Conservation (phyloP, 2,113 vertebrate genomes). For the Seriola dumerili region DNA sequence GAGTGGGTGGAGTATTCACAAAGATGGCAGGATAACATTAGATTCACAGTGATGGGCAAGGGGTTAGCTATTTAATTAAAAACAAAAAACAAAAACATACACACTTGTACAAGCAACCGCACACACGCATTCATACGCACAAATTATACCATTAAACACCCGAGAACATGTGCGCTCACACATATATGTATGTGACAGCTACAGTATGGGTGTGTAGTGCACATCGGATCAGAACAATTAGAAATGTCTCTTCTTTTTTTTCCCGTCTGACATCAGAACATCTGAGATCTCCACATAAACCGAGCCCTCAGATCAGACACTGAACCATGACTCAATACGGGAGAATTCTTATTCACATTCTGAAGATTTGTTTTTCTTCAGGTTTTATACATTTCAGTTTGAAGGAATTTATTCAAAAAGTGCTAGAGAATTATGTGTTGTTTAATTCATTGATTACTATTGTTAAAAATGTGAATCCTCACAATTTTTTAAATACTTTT, state of each 20-base stretch:
- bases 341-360: not conserved
- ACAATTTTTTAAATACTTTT: slow-evolving; percentile 5
- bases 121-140: slow-evolving; percentile 46
- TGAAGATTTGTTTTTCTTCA: slow-evolving; percentile 29
- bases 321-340: slow-evolving; percentile 47
- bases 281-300: slow-evolving; percentile 40
- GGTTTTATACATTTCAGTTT: slow-evolving; percentile 17
- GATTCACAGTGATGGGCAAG: slow-evolving; percentile 86
- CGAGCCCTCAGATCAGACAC: slow-evolving; percentile 41
- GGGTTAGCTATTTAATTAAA: slow-evolving; percentile 78
- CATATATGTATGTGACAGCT: slow-evolving; percentile 49
- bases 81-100: slow-evolving; percentile 51
- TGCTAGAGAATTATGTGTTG: slow-evolving; percentile 52
- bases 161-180: slow-evolving; percentile 50
- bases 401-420: slow-evolving; percentile 63
- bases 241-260: slow-evolving; percentile 20
- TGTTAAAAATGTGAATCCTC: not conserved
- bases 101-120: slow-evolving; percentile 34
- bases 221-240: slow-evolving; percentile 36
- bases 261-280: slow-evolving; percentile 33
- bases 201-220: slow-evolving; percentile 63
- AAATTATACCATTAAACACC: slow-evolving; percentile 59
- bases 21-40: slow-evolving; percentile 81
- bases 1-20: slow-evolving; percentile 84
- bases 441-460: slow-evolving; percentile 11